Evolutionary conservation across 2,113 vertebrate species (phyloP).

Genomic region (Neolamprologus toae): DNA sequence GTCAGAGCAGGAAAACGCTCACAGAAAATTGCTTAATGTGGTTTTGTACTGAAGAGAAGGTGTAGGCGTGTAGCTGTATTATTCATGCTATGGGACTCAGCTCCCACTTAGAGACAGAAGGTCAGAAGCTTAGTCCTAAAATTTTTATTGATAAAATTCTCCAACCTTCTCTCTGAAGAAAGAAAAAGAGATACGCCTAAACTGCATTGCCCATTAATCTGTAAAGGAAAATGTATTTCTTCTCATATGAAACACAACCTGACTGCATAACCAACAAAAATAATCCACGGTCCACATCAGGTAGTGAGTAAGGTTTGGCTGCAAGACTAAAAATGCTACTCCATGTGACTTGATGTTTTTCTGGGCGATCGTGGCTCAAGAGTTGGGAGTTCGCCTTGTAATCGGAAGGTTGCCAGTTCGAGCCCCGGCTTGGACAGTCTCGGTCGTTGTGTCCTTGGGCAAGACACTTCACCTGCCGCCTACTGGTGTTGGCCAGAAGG

Average conservation of each 20-base stretch:
- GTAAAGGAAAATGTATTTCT: background rate
- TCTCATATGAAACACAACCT: background rate
- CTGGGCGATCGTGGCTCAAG: too few relatives aligned
- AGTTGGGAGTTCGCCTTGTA: too few relatives aligned
- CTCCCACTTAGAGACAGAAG: background rate
- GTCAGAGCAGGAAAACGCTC: slow-evolving; percentile 5
- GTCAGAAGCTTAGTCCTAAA: background rate
- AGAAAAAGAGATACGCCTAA: background rate
- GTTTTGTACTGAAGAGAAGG: background rate
- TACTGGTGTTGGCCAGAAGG: fast-evolving
- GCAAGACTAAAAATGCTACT: background rate
- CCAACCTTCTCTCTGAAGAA: background rate
- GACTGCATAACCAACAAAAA: background rate
- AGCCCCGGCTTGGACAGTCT: too few relatives aligned
- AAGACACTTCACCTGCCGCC: too few relatives aligned
- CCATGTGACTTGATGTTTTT: background rate
- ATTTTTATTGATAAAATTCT: background rate
- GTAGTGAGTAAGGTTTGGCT: background rate
- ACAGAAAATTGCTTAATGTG: background rate
- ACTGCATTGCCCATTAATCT: background rate
- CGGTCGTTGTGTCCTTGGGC: too few relatives aligned
- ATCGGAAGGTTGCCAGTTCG: too few relatives aligned
- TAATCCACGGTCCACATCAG: background rate
- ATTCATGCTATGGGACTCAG: background rate
- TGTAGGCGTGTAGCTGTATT: background rate